Evolutionary conservation across 2,797 vertebrate genomes (phyloP).

Genomic region (Sebastolobus altivelis): DNA sequence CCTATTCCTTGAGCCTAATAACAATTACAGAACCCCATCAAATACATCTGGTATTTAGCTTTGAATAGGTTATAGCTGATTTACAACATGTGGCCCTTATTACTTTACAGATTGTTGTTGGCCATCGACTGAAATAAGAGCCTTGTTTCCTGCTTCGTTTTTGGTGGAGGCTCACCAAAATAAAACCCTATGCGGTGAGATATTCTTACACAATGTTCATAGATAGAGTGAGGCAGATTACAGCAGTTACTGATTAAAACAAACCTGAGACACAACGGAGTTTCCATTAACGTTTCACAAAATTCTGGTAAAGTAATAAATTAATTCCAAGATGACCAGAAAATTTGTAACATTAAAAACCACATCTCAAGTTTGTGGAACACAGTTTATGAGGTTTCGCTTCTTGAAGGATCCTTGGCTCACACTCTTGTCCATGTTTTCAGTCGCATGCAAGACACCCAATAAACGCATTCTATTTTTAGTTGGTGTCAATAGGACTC

Average conservation of each 20-base stretch:
- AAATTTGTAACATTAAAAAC: not conserved
- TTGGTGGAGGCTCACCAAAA: no score
- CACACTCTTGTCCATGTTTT: not conserved
- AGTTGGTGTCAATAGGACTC: constrained; percentile 38
- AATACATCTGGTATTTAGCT: not conserved
- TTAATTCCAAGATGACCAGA: not conserved
- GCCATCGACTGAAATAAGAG: no score
- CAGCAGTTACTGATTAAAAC: not conserved
- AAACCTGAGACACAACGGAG: not conserved
- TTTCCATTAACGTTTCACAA: not conserved
- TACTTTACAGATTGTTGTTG: no score
- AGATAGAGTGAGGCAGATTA: no score
- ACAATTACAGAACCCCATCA: not conserved
- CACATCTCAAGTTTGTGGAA: no score
- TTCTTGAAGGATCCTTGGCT: not conserved
- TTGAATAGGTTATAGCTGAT: not conserved
- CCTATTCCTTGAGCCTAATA: not conserved
- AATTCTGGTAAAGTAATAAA: not conserved
- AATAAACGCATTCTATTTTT: constrained; percentile 54
- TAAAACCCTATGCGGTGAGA: no score
- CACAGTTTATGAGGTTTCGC: no score
- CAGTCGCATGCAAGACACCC: not conserved
- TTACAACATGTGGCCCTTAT: not conserved
- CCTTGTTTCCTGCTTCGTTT: not conserved
- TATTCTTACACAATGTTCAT: no score